Base-by-base conservation (phyloP, 2,888 invertebrate genomes). In the Brenthis daphne region DNA sequence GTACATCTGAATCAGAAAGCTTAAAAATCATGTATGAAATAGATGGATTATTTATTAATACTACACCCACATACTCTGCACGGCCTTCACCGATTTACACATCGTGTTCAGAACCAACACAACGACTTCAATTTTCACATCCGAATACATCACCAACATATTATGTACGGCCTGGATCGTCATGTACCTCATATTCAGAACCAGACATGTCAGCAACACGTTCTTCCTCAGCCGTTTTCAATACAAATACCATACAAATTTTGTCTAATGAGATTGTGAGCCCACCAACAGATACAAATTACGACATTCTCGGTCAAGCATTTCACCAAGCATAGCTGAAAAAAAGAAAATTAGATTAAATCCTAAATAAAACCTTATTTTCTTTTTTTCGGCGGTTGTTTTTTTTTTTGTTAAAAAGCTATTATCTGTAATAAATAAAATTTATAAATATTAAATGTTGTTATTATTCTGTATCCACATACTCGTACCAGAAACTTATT, bases 81-180 rank as follows among this genome's bases (percentile, higher is more conserved):
- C 20, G 20, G 20, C 20, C 20, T 20, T 20, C 20, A 20, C 20
- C 20, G 58, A 58, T 8, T 14, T 58, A 47, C 48, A 24, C 58
- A 24, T 12, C 13, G 20, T 8, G 20, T 58, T 58, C 58, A 48
- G 58, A 57, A 57, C 12, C 29, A 51, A 50, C 33, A 33, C 33
- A 33, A 33, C 33, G 33, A 33, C 3, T 33, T 64, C 43, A 64
- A 6, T 6, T 56, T 48, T 20, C 13, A 65, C 16, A 73, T 53
- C 61, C 50, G 68, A 73, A 68, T 53, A 58, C 24, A 72, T 74
- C 64, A 29, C 43, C 57, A n/a, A 57, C 43, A 57, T 43, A 57
- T 14, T 57, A 57, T 16, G 57, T 57, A n/a, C 57, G 57, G 47
- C 57, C 57, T 57, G 57, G 16, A 6, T 57, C 57, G 57, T 11